phyloP scores from a whole-genome alignment of 2,113 vertebrate genomes.

The Ameiurus melas region DNA sequence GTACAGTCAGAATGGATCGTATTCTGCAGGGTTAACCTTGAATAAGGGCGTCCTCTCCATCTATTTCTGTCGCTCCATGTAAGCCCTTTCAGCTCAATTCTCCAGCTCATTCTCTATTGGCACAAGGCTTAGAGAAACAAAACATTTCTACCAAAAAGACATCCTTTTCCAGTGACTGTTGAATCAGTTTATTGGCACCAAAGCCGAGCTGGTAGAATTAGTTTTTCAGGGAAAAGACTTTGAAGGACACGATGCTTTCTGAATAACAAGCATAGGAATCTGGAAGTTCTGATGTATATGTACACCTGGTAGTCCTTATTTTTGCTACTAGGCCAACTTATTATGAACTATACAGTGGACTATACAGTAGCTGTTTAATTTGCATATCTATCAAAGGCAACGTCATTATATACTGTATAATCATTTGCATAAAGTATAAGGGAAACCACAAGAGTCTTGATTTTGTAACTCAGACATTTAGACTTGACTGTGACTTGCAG shows the following conservation, averaged over 20 bases:
- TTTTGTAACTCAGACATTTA: no score
- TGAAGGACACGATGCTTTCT: background rate
- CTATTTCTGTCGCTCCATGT: conserved; percentile 47
- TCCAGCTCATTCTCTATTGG: conserved; percentile 29
- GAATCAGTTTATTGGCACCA: conserved; percentile 4
- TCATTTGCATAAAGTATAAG: background rate
- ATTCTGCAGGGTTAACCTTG: conserved; percentile 51
- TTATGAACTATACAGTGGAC: background rate
- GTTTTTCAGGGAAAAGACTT: conserved; percentile 18
- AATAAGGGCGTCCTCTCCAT: conserved; percentile 41
- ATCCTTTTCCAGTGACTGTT: background rate
- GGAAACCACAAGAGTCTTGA: background rate
- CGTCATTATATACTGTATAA: background rate
- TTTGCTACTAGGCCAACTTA: background rate
- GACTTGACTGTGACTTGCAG: background rate
- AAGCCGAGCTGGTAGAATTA: conserved; percentile 4
- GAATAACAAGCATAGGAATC: conserved; percentile 12
- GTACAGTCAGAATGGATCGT: conserved; percentile 40
- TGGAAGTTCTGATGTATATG: background rate
- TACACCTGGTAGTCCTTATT: background rate
- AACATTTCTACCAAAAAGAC: conserved; percentile 23
- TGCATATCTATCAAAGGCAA: background rate
- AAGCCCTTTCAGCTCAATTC: conserved; percentile 43
- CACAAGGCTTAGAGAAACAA: conserved; percentile 39
- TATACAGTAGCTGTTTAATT: background rate